These are phyloP conservation scores for Nesidiocoris tenuis DNA, from an alignment of 2,888 invertebrate genomes.

Conservation along the genomic window DNA sequence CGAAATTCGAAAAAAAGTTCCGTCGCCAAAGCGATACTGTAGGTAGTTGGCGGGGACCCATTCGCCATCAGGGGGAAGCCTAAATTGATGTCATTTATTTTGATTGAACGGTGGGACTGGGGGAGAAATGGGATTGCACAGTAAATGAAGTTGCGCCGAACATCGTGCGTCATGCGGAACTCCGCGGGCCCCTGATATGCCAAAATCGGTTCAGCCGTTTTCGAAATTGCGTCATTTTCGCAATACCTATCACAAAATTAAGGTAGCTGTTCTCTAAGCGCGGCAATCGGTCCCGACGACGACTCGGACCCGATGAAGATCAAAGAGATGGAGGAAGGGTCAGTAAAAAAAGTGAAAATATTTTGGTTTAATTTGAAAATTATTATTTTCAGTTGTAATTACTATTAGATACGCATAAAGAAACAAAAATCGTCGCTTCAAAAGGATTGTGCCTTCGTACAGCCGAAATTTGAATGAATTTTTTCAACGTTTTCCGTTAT, in stretches of 20 bases:
- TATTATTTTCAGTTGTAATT: no score
- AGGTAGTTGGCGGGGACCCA: background rate
- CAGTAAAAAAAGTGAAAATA: background rate
- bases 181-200: background rate
- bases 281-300: background rate
- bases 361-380: no score
- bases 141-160: conserved; percentile 45
- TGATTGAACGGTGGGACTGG: conserved; percentile 38
- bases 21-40: conserved; percentile 12
- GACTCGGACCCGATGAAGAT: conserved; percentile 11
- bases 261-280: background rate
- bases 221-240: no score
- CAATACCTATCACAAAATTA: background rate
- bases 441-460: no score
- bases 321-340: conserved; percentile 28
- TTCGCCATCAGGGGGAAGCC: background rate
- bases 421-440: no score
- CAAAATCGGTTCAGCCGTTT: no score
- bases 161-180: conserved; percentile 16
- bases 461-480: no score
- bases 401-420: no score
- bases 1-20: background rate
- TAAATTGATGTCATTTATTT: conserved; percentile 46
- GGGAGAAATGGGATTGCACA: background rate
- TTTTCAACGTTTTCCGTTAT: background rate